phyloP scores from a whole-genome alignment of 2,888 invertebrate genomes.

The Troides helena region DNA sequence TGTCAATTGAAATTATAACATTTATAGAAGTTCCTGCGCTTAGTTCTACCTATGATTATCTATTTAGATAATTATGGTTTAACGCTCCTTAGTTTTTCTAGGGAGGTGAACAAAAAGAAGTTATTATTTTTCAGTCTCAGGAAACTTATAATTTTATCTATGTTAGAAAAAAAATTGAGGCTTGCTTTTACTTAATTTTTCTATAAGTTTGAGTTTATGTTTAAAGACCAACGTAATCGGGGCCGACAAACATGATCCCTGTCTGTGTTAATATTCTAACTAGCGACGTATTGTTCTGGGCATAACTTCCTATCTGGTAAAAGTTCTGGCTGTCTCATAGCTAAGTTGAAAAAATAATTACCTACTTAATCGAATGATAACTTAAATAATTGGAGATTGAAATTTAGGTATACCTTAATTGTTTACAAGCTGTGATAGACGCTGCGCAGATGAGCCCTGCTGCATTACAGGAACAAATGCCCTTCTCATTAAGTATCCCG shows the following conservation, averaged over 20 bases:
- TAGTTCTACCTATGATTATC: not conserved
- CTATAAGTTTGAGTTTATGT: too few relatives aligned
- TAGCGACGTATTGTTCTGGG: too few relatives aligned
- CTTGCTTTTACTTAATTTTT: too few relatives aligned
- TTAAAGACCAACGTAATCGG: too few relatives aligned
- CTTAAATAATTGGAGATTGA: not conserved
- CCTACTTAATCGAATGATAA: too few relatives aligned
- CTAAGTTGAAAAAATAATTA: too few relatives aligned
- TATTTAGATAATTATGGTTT: not conserved
- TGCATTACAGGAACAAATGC: slow-evolving; percentile 30
- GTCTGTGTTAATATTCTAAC: too few relatives aligned
- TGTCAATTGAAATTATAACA: not conserved
- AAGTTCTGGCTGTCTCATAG: too few relatives aligned
- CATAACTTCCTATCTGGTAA: not conserved
- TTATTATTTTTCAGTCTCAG: too few relatives aligned
- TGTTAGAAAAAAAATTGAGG: too few relatives aligned
- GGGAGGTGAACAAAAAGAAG: not conserved
- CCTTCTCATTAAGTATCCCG: slow-evolving; percentile 35
- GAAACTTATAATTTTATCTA: too few relatives aligned
- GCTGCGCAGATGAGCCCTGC: slow-evolving; percentile 9
- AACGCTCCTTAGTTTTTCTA: not conserved
- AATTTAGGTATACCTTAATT: slow-evolving; percentile 7
- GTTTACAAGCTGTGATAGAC: slow-evolving; percentile 6
- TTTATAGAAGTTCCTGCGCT: not conserved
- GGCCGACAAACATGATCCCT: too few relatives aligned